phyloP scores from a whole-genome alignment of 2,113 vertebrate species.

The Embiotoca jacksoni region DNA sequence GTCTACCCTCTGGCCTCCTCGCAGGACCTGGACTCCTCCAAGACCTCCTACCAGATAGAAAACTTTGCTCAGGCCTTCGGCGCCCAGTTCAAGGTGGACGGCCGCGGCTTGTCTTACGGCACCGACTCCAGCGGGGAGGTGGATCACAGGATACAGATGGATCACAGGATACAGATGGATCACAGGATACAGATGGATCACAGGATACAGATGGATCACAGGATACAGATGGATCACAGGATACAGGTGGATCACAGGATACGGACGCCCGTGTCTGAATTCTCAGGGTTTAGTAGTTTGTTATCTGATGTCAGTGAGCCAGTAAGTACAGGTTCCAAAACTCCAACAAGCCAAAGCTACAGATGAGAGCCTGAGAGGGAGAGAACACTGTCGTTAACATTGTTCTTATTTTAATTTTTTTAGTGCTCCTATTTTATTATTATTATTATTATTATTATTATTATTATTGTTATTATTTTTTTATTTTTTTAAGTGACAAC shows the following conservation, averaged over 20 bases:
- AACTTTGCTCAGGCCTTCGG: constrained; percentile 99
- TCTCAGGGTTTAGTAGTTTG: constrained; percentile 99
- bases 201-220: no score
- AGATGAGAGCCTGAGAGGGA: constrained; percentile 89
- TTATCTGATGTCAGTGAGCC: constrained; percentile 97
- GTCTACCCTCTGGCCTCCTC: constrained; percentile 89
- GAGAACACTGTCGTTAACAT: constrained; percentile 70
- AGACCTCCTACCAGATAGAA: constrained; percentile 98
- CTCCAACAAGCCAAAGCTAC: constrained; percentile 99
- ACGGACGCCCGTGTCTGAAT: constrained; percentile 96
- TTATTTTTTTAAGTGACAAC: constrained; percentile 83
- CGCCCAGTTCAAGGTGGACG: constrained; percentile 96
- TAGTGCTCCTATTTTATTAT: constrained; percentile 83
- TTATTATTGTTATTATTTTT: constrained; percentile 86
- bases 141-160: constrained; percentile 95
- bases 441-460: constrained; percentile 83
- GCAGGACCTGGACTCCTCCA: constrained; percentile 94
- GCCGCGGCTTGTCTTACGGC: constrained; percentile 92
- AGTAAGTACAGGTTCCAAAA: constrained; percentile 96
- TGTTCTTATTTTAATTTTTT: constrained; percentile 81
- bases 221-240: no score
- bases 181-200: no score
- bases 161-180: no score
- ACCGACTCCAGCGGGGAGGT: constrained; percentile 91
- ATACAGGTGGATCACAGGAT: constrained; percentile 92